These are phyloP conservation scores for Polyommatus icarus DNA, from an alignment of 2,888 invertebrate species.

Conservation along the genomic window DNA sequence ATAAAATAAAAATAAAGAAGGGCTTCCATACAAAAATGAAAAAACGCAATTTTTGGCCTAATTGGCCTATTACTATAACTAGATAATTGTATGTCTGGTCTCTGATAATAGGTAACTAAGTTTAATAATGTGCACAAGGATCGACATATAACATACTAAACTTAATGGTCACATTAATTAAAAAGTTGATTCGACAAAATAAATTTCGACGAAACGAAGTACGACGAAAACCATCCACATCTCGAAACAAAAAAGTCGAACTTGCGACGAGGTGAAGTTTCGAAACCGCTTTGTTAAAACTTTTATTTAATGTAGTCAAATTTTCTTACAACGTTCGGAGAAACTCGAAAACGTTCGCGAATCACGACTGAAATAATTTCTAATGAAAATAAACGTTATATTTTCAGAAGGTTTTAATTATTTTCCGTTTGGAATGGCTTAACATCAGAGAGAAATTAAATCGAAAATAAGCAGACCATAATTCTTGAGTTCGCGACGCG, in stretches of 20 bases:
- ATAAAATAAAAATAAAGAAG: too few species aligned
- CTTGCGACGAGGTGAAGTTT: background rate
- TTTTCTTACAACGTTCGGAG: constrained; percentile 19
- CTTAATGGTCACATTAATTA: background rate
- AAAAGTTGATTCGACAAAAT: background rate
- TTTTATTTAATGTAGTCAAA: constrained; percentile 16
- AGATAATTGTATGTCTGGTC: too few species aligned
- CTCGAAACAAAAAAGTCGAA: constrained; percentile 23
- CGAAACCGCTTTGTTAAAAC: constrained; percentile 25
- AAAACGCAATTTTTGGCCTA: too few species aligned
- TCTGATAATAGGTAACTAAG: too few species aligned
- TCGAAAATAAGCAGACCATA: constrained; percentile 21
- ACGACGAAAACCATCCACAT: constrained; percentile 11
- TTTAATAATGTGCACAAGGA: too few species aligned
- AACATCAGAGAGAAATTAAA: constrained; percentile 31
- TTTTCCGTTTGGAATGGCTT: constrained; percentile 26
- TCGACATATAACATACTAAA: background rate
- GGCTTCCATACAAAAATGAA: too few species aligned
- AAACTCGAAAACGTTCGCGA: constrained; percentile 1
- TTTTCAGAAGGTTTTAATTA: constrained; percentile 26
- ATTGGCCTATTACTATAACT: too few species aligned
- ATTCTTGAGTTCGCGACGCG: constrained; percentile 20
- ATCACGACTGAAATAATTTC: constrained; percentile 11
- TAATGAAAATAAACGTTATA: constrained; percentile 30
- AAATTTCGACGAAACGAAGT: background rate